These are phyloP conservation scores for Temnothorax nylanderi DNA, from an alignment of 1,140 invertebrate genomes.

Conservation along the genomic window DNA sequence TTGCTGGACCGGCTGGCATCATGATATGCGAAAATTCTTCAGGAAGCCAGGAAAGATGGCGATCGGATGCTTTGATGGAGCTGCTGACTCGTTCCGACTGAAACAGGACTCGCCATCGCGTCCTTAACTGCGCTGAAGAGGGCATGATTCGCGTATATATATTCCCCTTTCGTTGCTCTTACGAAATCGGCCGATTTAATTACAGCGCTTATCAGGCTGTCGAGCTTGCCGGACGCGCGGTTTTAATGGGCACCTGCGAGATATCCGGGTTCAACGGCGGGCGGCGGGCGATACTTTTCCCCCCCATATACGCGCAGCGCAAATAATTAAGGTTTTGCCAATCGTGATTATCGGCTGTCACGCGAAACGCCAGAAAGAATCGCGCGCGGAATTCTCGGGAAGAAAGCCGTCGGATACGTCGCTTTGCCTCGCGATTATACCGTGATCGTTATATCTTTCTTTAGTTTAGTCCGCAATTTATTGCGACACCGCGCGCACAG, in stretches of 20 bases:
- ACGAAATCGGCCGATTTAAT: slow-evolving; percentile 61
- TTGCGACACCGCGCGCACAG: slow-evolving; percentile 6
- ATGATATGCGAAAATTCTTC: slow-evolving; percentile 57
- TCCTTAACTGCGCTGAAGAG: slow-evolving; percentile 12
- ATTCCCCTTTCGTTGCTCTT: slow-evolving; percentile 50
- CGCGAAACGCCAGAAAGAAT: slow-evolving; percentile 36
- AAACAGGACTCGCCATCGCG: slow-evolving; percentile 11
- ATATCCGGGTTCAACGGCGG: slow-evolving; percentile 54
- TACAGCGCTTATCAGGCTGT: slow-evolving; percentile 53
- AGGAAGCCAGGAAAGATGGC: slow-evolving; percentile 41
- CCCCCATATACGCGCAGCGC: slow-evolving; percentile 27
- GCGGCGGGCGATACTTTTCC: slow-evolving; percentile 41
- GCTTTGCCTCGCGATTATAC: neutral
- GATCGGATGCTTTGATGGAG: slow-evolving; percentile 20
- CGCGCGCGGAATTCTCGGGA: slow-evolving; percentile 17
- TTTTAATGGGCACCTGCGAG: slow-evolving; percentile 51
- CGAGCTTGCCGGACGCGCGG: slow-evolving; percentile 24
- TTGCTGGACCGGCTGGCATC: slow-evolving; percentile 44
- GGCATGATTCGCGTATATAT: slow-evolving; percentile 35
- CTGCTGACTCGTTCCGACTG: slow-evolving; percentile 38
- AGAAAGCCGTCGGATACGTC: neutral
- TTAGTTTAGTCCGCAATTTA: neutral
- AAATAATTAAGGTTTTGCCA: slow-evolving; percentile 60
- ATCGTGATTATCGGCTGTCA: slow-evolving; percentile 62
- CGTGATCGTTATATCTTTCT: slow-evolving; percentile 24